Evolutionary conservation across 2,113 vertebrate species (phyloP).

Genomic region (Albula glossodonta): DNA sequence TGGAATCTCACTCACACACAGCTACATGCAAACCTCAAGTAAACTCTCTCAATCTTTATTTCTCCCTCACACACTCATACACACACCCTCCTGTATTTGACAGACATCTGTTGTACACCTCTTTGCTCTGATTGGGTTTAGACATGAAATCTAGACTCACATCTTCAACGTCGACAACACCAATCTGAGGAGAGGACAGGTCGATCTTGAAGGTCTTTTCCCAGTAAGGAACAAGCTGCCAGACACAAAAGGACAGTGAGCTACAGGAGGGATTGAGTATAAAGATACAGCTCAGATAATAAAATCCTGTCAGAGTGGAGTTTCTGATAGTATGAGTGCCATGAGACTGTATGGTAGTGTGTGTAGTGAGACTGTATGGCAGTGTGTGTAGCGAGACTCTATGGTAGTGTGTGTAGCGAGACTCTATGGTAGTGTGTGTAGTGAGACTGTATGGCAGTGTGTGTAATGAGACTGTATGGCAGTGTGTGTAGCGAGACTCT

Average conservation of each 20-base stretch:
- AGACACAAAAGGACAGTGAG: background rate
- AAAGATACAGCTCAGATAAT: too few relatives aligned
- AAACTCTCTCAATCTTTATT: background rate
- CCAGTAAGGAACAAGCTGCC: conserved; percentile 89
- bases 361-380: too few relatives aligned
- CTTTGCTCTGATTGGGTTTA: background rate
- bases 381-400: too few relatives aligned
- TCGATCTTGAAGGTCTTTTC: conserved; percentile 88
- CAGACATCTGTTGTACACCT: background rate
- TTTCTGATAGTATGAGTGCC: too few relatives aligned
- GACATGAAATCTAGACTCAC: conserved; percentile 67
- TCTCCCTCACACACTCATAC: background rate
- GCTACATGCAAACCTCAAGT: background rate
- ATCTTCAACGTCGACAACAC: conserved; percentile 85
- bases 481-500: too few relatives aligned
- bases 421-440: too few relatives aligned
- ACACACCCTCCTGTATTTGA: background rate
- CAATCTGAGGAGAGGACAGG: conserved; percentile 84
- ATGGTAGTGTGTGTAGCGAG: too few relatives aligned
- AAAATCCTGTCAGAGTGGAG: too few relatives aligned
- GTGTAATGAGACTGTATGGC: too few relatives aligned
- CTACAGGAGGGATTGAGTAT: background rate
- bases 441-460: too few relatives aligned
- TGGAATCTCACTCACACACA: background rate
- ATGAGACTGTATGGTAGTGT: too few relatives aligned